Conservation (phyloP, 2,888 invertebrate genomes). For the Nymphalis c-album region DNA sequence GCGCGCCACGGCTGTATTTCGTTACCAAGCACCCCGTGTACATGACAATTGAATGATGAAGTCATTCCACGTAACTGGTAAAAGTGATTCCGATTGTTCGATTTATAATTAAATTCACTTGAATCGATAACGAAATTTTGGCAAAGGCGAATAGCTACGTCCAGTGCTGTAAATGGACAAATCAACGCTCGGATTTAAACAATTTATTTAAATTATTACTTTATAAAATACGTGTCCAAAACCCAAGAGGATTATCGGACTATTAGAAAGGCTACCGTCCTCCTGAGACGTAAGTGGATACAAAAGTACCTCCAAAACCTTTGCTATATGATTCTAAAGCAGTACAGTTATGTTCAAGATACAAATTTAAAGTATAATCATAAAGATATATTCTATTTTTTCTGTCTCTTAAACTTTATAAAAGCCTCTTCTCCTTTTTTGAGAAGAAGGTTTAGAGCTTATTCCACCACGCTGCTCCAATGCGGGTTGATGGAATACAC, state of each 20-base stretch:
- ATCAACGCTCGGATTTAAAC: not conserved
- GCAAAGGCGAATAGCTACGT: constrained; percentile 22
- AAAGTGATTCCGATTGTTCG: constrained; percentile 45
- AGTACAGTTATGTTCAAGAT: not conserved
- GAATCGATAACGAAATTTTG: constrained; percentile 25
- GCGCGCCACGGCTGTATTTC: constrained; percentile 50
- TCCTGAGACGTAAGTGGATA: not conserved
- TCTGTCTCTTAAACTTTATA: too few relatives aligned
- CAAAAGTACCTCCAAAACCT: not conserved
- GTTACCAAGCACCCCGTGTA: constrained; percentile 40
- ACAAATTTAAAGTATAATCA: too few relatives aligned
- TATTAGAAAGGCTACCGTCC: not conserved
- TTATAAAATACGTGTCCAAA: not conserved
- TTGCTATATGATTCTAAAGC: not conserved
- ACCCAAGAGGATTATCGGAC: not conserved
- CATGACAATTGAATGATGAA: constrained; percentile 51
- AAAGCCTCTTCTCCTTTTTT: too few relatives aligned
- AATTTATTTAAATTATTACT: not conserved
- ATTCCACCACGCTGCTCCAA: too few relatives aligned
- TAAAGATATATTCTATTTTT: too few relatives aligned
- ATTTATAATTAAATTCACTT: constrained; percentile 21
- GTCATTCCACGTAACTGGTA: constrained; percentile 58
- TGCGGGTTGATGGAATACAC: too few relatives aligned
- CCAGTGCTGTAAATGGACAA: not conserved
- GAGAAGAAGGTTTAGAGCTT: too few relatives aligned